These are phyloP conservation scores for Leptinotarsa rubiginosa DNA, from an alignment of 2,888 invertebrate genomes.

Conservation along the genomic window DNA sequence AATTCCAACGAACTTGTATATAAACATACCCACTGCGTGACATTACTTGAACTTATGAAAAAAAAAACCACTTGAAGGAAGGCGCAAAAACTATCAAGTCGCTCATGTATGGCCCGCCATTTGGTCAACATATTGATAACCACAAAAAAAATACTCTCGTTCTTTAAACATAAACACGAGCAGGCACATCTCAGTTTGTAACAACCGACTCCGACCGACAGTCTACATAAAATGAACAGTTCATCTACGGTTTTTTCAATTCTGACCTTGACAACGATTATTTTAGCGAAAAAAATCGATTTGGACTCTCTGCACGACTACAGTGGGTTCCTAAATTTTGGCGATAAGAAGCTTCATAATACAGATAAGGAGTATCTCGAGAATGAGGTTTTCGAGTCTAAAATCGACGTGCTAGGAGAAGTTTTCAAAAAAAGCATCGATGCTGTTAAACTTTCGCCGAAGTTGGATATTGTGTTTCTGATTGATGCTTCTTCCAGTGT, in stretches of 20 bases:
- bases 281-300: conserved; percentile 48
- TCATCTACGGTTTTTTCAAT: conserved; percentile 3
- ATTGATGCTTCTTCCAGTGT: conserved; percentile 79
- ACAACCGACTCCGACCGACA: neutral
- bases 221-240: conserved; percentile 12
- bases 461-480: conserved; percentile 74
- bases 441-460: conserved; percentile 63
- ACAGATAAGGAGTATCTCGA: conserved; percentile 54
- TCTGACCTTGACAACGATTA: neutral
- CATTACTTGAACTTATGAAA: neutral
- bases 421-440: conserved; percentile 71
- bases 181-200: conserved; percentile 1
- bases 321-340: conserved; percentile 63
- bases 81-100: neutral
- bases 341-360: conserved; percentile 60
- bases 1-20: neutral
- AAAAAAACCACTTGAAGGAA: neutral
- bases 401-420: conserved; percentile 70
- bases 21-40: neutral
- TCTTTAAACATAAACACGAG: conserved; percentile 16
- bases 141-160: conserved; percentile 3
- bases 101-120: conserved; percentile 19
- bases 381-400: conserved; percentile 66
- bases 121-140: conserved; percentile 30
- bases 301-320: conserved; percentile 56